Evolutionary conservation across 2,888 invertebrate species (phyloP), one percentile per base, ranked within the genome.

Genomic region (Melolontha melolontha): DNA sequence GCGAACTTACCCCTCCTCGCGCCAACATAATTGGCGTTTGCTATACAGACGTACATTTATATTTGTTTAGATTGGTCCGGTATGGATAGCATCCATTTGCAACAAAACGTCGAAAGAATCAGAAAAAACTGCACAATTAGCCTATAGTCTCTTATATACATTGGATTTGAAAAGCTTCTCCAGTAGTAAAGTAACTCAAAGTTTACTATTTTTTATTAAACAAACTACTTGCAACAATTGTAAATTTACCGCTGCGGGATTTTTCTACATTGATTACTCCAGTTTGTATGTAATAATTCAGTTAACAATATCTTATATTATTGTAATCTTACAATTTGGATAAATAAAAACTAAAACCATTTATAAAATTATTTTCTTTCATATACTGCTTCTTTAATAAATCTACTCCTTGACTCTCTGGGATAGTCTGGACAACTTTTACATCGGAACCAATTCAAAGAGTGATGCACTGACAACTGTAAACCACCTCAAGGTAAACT

Each of bases 71-170:
- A 17, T 44, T 29, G 59, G 44, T 10, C 59, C 59, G 27, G 22
- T 59, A 17, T 59, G 59, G 59, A 59, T 59, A 44, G 59, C 59
- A 12, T 22, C 59, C 10, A 44, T 44, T 59, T 59, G 59, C 44
- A 27, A 40, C 22, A 42, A 59, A 29, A 59, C 59, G 11, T 29
- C 27, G 1, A 59, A 47, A 12, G 44, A 59, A 44, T 59, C 59
- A n/a, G 29, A 59, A 10, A 59, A 44, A 59, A 59, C 59, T 2
- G 27, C 44, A 1, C 29, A 44, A 5, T 27, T 59, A 29, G 44
- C 59, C 0, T 59, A 59, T 12, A 29, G 5, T 27, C 59, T 59
- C 8, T 44, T 59, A 2, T 59, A 59, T 10, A 29, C 22, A 0
- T 29, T 59, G n/a, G 29, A 59, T 10, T 1, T 59, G 6, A 7